Base-by-base conservation (phyloP, 2,888 invertebrate species). In the Phortica magna region DNA sequence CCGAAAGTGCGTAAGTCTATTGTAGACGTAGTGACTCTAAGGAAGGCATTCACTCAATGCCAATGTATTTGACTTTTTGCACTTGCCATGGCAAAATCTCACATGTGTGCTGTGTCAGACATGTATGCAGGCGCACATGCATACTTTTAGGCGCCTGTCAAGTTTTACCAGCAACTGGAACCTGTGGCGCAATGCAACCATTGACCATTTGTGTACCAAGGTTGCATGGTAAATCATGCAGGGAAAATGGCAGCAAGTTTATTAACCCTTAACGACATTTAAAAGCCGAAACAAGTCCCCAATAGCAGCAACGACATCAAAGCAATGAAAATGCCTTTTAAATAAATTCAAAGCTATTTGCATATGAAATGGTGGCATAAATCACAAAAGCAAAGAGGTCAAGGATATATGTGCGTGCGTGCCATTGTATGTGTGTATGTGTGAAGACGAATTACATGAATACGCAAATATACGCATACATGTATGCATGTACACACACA, bases 391-490 rank as follows among this genome's bases (percentile, higher is more conserved):
- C 42, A 61, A 71, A 5, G n/a, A 72, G 55, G 72, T 39, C 72
- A 72, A 57, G 61, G 70, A 12, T 67, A 39, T 67, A 12, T 39
- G n/a, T 14, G 61, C 19, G 22, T 61, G 17, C 31, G 31, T n/a
- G 22, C 12, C 19, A 64, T 14, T 17, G 17, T 7, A 55, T 10
- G 10, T 55, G 12, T 17, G 22, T 55, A 41, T 64, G 64, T 42
- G 39, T 48, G 42, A n/a, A 7, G 17, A 59, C 17, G 75, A 76
- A 79, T 78, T 76, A 75, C 79, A 76, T 48, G 70, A 31, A 53
- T 39, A 57, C 76, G 78, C 80, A 83, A 84, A 82, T 84, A 83
- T 81, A 85, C 81, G n/a, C n/a, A n/a, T n/a, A n/a, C n/a, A n/a
- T n/a, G n/a, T n/a, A n/a, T n/a, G n/a, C n/a, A n/a, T n/a, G n/a